These are phyloP conservation scores for Sebastes goodei DNA, from an alignment of 2,797 vertebrate genomes.

Conservation along the genomic window DNA sequence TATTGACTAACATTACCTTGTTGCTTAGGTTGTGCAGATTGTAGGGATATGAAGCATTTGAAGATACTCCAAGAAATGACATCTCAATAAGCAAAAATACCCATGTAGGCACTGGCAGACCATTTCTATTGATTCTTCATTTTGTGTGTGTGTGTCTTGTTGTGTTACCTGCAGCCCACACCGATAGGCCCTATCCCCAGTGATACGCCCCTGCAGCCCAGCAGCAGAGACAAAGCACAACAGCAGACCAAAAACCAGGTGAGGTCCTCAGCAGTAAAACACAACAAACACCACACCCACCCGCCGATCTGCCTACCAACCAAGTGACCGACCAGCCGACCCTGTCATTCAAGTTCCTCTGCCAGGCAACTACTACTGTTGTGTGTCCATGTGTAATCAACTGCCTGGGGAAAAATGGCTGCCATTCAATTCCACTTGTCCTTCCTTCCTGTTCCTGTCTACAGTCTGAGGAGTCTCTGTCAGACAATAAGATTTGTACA, in stretches of 20 bases:
- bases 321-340: not conserved
- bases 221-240: constrained; percentile 93
- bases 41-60: no score
- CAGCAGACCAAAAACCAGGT: constrained; percentile 97
- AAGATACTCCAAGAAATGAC: no score
- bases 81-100: no score
- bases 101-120: not conserved
- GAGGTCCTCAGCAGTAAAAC: constrained; percentile 61
- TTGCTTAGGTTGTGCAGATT: no score
- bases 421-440: constrained; percentile 21
- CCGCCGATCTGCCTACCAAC: not conserved
- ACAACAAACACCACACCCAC: constrained; percentile 14
- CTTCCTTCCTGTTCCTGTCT: constrained; percentile 5
- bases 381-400: constrained; percentile 14
- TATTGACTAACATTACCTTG: no score
- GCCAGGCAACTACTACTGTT: not conserved
- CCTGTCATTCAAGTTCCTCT: constrained; percentile 33
- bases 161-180: constrained; percentile 85
- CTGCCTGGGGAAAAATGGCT: constrained; percentile 48
- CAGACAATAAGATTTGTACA: not conserved
- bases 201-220: constrained; percentile 89
- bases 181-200: constrained; percentile 94
- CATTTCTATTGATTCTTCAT: not conserved
- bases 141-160: not conserved
- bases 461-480: constrained; percentile 1